Base-by-base conservation (phyloP, 2,888 invertebrate species). In the Drosophila pullipes region DNA sequence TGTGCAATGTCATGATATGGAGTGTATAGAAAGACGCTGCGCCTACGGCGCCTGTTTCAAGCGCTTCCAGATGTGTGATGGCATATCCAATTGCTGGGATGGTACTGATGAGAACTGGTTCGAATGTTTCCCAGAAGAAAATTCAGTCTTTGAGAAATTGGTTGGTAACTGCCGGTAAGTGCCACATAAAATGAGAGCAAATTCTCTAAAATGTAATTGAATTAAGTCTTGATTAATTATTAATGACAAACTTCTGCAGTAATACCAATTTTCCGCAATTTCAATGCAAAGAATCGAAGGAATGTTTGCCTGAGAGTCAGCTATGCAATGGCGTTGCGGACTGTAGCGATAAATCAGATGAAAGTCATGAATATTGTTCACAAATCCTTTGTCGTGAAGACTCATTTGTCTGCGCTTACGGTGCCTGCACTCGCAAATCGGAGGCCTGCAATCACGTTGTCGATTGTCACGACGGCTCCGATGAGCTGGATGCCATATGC, bases 261-360 rank as follows among this genome's bases (percentile, higher is more conserved):
- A 0, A 13, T 1, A 2, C 31, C 4, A 0, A 0, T 0, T 55
- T 35, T 18, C 5, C 18, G 16, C 18, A 66, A 25, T 78, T 57
- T 47, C 22, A 67, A 54, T 78, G 80, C 28, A 4, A 25, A 18
- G 0, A 33, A 4, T 54, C 57, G 0, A 62, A 58, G 10, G 54
- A 70, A 37, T 78, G 71, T 30, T 35, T 76, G 1, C 5, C 28
- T 30, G 35, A 30, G 28, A 33, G 11, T 2, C 3, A 28, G 1
- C 0, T 63, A 0, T 80, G 78, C 25, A n/a, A 80, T 30, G 78
- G 78, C 4, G 1, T 47, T 25, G 58, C 11, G 16, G 28, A 92
- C 37, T 92, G 92, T 58, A 3, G 2, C 0, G 92, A 92, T 74
- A 72, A 67, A 4, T 89, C 91, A 0, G 92, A 92, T 69, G 92